Base-by-base conservation (phyloP, 2,113 vertebrate genomes). In the Carassius gibelio region DNA sequence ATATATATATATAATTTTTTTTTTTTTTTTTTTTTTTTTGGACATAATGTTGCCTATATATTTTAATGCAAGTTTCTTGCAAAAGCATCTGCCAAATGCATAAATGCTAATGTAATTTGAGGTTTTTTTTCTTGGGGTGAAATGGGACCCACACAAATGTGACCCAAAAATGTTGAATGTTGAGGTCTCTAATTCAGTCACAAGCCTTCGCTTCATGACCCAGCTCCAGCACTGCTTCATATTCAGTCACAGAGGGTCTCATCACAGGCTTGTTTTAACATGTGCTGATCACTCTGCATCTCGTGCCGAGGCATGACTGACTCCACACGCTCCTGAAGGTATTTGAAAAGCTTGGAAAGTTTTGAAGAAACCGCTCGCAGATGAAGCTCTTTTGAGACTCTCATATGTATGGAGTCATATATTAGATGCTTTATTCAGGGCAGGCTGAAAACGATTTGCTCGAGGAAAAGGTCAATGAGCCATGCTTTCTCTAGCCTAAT, bases 181-280 rank as follows among this genome's bases (percentile, higher is more conserved):
- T 10, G 19, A 74, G 4, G 45, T 9, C 3, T 38, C 34, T 36
- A 72, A 45, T 72, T 72, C 45, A 72, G 69, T n/a, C 38, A 3
- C 69, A n/a, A n/a, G 4, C 19, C 19, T 59, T 61, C 8, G 42
- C 42, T 8, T 42, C 8, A n/a, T 9, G 0, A 5, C 36, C 14
- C 13, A 52, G 36, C n/a, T 45, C 45, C 10, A 11, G 2, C 10
- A 11, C 45, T 48, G 45, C 45, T 48, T 38, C 21, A 45, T 17
- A 5, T 62, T 23, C 45, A 48, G 45, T 1, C 45, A 10, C 9
- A 10, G 45, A 59, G 50, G 26, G 26, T 59, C 26, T 75, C 7
- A 23, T 36, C 52, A 3, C 75, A 34, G 30, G 75, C 77, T 79
- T 79, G 77, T 79, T 79, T 62, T 7, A 26, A 79, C 77, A 62